These are phyloP conservation scores for Phyllotis vaccarum DNA, from an alignment of 2,797 vertebrate genomes.

Conservation along the genomic window DNA sequence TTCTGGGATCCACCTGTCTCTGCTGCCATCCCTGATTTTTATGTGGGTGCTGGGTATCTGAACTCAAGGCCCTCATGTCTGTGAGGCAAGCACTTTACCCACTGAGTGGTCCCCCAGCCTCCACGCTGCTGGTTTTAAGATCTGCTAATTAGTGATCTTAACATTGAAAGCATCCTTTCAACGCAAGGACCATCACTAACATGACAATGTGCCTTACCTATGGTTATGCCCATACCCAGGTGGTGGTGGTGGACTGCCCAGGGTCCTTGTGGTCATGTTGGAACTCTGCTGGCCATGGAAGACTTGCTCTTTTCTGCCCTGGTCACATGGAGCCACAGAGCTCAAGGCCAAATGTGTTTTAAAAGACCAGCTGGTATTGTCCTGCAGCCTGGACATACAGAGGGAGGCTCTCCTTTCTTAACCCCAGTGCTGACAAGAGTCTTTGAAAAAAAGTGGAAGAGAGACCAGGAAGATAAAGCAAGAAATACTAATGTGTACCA, in stretches of 20 bases:
- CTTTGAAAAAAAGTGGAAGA: neutral
- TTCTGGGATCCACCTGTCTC: neutral
- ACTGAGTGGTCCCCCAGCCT: neutral
- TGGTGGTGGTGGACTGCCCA: neutral
- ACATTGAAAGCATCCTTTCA: neutral
- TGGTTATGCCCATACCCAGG: fast-evolving
- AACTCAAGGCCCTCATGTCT: neutral
- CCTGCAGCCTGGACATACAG: no score
- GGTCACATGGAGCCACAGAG: neutral
- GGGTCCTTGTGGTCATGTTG: no score
- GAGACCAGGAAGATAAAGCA: neutral
- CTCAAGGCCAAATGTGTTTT: neutral
- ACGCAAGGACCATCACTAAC: neutral
- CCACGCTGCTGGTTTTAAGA: neutral
- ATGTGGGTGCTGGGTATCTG: neutral
- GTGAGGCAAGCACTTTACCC: neutral
- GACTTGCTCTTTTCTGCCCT: neutral
- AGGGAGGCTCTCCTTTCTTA: neutral
- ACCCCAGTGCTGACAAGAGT: neutral
- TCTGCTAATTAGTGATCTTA: neutral
- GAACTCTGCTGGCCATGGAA: neutral
- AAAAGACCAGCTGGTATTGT: neutral
- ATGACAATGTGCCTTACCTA: fast-evolving
- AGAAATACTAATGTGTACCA: neutral
- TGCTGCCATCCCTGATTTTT: neutral